phyloP scores from a whole-genome alignment of 2,888 invertebrate species.

The Ichneumon xanthorius region DNA sequence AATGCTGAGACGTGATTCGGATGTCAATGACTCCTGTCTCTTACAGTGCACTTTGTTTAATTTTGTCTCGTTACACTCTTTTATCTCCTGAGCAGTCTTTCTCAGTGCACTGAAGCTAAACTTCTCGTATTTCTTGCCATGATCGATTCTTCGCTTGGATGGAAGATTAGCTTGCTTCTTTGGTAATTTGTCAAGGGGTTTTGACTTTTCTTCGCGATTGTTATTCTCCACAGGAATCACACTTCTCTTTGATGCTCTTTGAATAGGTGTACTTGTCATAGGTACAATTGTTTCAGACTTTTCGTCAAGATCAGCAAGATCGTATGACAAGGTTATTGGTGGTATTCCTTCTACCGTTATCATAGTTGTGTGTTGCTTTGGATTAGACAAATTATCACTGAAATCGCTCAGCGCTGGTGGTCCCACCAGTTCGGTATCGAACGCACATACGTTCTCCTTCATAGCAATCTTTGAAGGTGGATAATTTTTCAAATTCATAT shows the following conservation, averaged over 20 bases:
- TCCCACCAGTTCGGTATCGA: not conserved
- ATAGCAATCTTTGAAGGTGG: not conserved
- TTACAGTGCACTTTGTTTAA: not conserved
- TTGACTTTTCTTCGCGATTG: not conserved
- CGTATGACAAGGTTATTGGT: slow-evolving; percentile 62
- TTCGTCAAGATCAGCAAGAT: slow-evolving; percentile 40
- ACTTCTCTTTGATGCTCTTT: not conserved
- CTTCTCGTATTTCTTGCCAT: slow-evolving; percentile 59
- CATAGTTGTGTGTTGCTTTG: slow-evolving; percentile 45
- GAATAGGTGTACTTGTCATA: slow-evolving; percentile 23
- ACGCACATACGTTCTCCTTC: not conserved
- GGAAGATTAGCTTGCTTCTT: slow-evolving; percentile 35
- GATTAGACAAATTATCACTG: not conserved
- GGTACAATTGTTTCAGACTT: not conserved
- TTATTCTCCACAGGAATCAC: not conserved
- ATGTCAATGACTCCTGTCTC: not conserved
- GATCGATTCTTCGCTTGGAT: slow-evolving; percentile 43
- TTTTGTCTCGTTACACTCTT: slow-evolving; percentile 30
- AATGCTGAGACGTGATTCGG: not conserved
- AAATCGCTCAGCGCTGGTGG: not conserved
- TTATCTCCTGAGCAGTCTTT: slow-evolving; percentile 27
- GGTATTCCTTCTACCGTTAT: slow-evolving; percentile 58
- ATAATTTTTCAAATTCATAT: slow-evolving; percentile 39
- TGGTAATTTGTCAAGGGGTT: slow-evolving; percentile 36
- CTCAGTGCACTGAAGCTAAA: slow-evolving; percentile 63